Evolutionary conservation across 30 jellyfish, hydroid and myxozoan genomes (phyloP), one percentile per base, ranked within the genome.

Genomic region (Turritopsis rubra): DNA sequence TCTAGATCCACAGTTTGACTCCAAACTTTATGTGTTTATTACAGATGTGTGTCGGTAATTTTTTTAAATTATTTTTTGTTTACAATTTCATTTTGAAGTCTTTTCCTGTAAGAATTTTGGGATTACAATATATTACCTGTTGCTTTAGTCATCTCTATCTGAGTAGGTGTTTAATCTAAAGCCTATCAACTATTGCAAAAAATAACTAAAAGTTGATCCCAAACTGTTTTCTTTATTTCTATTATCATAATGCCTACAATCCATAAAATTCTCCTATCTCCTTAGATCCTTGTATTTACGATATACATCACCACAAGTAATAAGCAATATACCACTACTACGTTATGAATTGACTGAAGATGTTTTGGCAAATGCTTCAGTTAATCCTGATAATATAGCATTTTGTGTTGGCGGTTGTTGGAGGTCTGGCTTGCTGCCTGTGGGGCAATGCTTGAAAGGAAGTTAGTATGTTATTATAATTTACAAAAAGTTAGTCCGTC

Each of bases 21-120:
- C 28, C 13, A 68, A 85, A 8, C 81, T 90, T 8, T 86, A 86
- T 65, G 84, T 83, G 54, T 90, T 90, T 71, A 91, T 90, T 53
- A 73, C 97, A 18, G 97, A 90, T 54, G 83, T 90, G 16, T 90
- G 97, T 88, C 71, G 97, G 97, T 90, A 82, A 74, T 16, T 24
- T 74, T 26, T n/a, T 0, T 25, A 72, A n/a, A 19, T 71, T 73
- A n/a, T 3, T 20, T 73, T 73, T 73, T 22, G 13, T 41, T 41
- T 41, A 41, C n/a, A 41, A 41, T 41, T 41, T 41, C 5, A 13
- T 41, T 41, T 41, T 41, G 5, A 5, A 41, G 13, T 41, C 13
- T 41, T n/a, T n/a, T n/a, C 8, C 16, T 66, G 4, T 1, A 25
- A 3, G 17, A n/a, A 3, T 66, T 66, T 66, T 66, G 76, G 29